Evolutionary conservation across 2,888 invertebrate genomes (phyloP).

Genomic region (Gryllus longicercus): DNA sequence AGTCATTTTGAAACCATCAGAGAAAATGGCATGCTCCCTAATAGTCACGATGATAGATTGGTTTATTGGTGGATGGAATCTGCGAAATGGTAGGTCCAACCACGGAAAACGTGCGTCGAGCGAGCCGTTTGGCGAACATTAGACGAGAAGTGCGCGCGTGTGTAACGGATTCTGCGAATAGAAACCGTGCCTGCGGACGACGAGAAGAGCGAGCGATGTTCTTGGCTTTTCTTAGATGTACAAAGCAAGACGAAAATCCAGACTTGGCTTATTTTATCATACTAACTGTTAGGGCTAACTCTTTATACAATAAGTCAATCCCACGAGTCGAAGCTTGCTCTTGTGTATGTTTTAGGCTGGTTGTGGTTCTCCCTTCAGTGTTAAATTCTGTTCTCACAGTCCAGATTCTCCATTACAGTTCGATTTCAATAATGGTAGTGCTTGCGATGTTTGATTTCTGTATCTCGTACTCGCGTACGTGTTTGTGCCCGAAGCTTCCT

Average conservation of each 20-base stretch:
- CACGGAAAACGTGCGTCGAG: too few relatives aligned
- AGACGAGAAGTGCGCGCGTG: too few relatives aligned
- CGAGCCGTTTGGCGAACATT: too few relatives aligned
- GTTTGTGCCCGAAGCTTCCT: neutral
- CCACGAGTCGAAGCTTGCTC: neutral
- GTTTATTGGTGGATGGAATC: too few relatives aligned
- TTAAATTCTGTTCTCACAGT: neutral
- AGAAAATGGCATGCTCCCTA: too few relatives aligned
- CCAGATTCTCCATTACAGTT: neutral
- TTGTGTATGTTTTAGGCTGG: conserved; percentile 17
- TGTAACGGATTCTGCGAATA: too few relatives aligned
- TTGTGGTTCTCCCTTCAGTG: conserved; percentile 17
- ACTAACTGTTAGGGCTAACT: conserved; percentile 5
- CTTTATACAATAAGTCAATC: neutral
- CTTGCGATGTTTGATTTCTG: neutral
- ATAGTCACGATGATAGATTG: too few relatives aligned
- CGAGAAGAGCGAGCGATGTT: too few relatives aligned
- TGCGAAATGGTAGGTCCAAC: too few relatives aligned
- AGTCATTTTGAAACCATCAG: too few relatives aligned
- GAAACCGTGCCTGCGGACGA: too few relatives aligned
- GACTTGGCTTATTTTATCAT: conserved; percentile 17
- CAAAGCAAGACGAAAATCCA: neutral
- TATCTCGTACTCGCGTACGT: neutral
- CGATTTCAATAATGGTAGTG: neutral
- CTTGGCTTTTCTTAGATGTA: neutral